These are phyloP conservation scores for Sitta europaea DNA, from an alignment of 2,113 vertebrate genomes.

Conservation along the genomic window DNA sequence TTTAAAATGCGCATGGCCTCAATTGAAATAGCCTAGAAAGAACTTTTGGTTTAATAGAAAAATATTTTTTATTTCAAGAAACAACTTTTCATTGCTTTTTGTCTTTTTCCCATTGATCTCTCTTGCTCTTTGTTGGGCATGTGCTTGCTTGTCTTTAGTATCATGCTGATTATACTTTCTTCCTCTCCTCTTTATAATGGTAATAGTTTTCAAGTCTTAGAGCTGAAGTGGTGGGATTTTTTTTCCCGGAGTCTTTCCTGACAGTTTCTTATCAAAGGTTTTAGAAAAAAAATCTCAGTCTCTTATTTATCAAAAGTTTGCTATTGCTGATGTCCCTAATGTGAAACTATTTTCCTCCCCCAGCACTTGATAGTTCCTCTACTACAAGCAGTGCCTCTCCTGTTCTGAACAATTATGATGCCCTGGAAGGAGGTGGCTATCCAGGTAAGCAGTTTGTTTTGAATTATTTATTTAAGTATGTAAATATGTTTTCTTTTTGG, in stretches of 20 bases:
- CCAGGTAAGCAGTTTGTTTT: constrained; percentile 73
- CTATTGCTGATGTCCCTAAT: neutral
- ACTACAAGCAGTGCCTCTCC: constrained; percentile 92
- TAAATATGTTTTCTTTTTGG: neutral
- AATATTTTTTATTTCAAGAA: neutral
- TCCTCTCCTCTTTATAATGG: neutral
- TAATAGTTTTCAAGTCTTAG: neutral
- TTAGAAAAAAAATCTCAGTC: neutral
- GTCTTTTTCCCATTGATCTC: neutral
- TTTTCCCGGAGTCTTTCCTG: neutral
- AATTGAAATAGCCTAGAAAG: neutral
- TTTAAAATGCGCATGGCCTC: neutral
- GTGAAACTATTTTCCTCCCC: neutral
- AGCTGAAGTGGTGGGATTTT: neutral
- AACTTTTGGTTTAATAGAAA: neutral
- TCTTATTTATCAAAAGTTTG: neutral
- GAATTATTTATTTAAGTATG: neutral
- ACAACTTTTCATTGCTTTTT: neutral
- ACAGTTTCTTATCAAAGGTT: neutral
- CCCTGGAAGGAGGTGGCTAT: constrained; percentile 89
- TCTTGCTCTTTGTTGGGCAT: neutral
- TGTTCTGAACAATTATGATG: constrained; percentile 88
- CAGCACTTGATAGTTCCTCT: constrained; percentile 92
- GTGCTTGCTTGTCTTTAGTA: neutral
- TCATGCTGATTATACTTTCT: neutral